A percentile compares a stretch with the other conserved stretches of the same genome.
These are phyloP conservation scores for Phrynosoma platyrhinos DNA, from an alignment of 2,113 vertebrate species.

Conservation along the genomic window DNA sequence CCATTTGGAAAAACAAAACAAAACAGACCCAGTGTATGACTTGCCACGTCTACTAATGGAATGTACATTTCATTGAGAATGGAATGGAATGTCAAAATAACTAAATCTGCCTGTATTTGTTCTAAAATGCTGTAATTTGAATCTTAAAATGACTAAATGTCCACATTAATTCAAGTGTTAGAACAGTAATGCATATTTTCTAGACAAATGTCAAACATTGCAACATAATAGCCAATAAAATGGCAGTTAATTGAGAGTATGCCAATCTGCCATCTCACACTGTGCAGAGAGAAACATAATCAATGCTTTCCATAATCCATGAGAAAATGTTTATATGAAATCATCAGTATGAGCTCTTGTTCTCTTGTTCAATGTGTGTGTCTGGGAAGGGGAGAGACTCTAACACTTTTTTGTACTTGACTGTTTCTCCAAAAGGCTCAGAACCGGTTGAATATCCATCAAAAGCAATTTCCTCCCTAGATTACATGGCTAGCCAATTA, in stretches of 20 bases:
- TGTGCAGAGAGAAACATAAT: background rate
- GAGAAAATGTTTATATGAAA: background rate
- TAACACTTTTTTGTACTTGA: background rate
- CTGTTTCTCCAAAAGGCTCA: background rate
- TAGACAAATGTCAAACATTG: constrained; percentile 9
- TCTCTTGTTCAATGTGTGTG: background rate
- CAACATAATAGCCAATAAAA: constrained; percentile 22
- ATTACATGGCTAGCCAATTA: background rate
- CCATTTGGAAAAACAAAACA: background rate
- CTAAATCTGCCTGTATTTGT: constrained; percentile 11
- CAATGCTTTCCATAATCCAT: constrained; percentile 2
- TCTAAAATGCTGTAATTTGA: background rate
- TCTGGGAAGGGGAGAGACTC: background rate
- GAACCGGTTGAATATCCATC: background rate
- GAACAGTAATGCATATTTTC: background rate
- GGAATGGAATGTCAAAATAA: constrained; percentile 4
- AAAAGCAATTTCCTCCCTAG: background rate
- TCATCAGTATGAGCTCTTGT: background rate
- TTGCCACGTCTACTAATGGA: background rate
- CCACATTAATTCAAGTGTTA: constrained; percentile 1
- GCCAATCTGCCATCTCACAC: background rate
- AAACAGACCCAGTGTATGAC: background rate
- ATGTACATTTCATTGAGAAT: background rate
- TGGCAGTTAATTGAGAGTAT: constrained; percentile 4
- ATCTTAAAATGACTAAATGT: constrained; percentile 19